Conservation (phyloP, 2,113 vertebrate genomes). For the Choloepus hoffmanni region DNA sequence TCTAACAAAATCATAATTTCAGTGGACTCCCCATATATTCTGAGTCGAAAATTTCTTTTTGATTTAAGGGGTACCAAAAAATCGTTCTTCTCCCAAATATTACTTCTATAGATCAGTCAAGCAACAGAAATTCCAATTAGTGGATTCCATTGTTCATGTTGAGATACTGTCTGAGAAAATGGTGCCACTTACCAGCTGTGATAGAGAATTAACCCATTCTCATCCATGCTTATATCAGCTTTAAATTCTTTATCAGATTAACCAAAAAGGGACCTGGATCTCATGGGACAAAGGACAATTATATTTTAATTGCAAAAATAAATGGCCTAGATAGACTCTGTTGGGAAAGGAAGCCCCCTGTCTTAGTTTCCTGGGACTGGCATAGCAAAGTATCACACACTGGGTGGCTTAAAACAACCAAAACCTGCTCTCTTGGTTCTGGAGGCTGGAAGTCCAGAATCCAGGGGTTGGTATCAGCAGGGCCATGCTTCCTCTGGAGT, state of each 20-base stretch:
- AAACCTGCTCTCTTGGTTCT: too few relatives aligned
- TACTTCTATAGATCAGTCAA: background rate
- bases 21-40: background rate
- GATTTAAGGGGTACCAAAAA: background rate
- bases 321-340: background rate
- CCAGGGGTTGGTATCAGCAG: too few relatives aligned
- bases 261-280: background rate
- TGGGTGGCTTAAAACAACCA: too few relatives aligned
- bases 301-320: background rate
- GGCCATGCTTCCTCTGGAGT: too few relatives aligned
- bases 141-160: background rate
- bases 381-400: too few relatives aligned
- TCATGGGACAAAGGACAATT: background rate
- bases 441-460: too few relatives aligned
- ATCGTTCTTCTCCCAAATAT: background rate
- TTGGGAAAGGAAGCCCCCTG: background rate
- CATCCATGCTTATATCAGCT: background rate
- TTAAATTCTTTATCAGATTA: background rate
- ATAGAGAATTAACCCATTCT: background rate
- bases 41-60: conserved; percentile 19
- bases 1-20: background rate
- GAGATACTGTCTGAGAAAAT: background rate
- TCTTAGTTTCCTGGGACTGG: too few relatives aligned
- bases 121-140: conserved; percentile 18
- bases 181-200: background rate